phyloP scores from a whole-genome alignment of 2,888 invertebrate genomes.

The Onchidella celtica region DNA sequence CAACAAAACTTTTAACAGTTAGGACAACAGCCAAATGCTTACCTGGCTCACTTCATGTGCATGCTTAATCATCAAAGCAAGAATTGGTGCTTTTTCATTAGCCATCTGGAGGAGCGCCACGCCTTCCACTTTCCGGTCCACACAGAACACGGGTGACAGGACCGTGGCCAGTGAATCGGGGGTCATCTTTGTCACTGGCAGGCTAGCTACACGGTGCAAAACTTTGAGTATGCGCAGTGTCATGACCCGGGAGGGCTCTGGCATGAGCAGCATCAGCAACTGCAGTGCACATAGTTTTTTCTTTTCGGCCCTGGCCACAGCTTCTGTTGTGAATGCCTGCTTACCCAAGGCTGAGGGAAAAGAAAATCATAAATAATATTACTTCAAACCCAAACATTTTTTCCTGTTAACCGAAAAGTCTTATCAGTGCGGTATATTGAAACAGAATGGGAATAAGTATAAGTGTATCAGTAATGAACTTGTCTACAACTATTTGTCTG shows the following conservation, averaged over 20 bases:
- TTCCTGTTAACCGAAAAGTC: no score
- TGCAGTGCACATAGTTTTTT: slow-evolving; percentile 45
- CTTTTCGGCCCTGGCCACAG: neutral
- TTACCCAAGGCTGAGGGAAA: slow-evolving; percentile 30
- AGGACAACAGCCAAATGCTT: no score
- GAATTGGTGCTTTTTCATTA: slow-evolving; percentile 14
- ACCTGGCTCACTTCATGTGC: slow-evolving; percentile 40
- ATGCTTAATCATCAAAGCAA: slow-evolving; percentile 48
- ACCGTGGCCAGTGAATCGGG: slow-evolving; percentile 36
- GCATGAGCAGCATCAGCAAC: slow-evolving; percentile 43
- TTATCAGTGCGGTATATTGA: no score
- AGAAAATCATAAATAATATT: no score
- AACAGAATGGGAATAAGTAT: no score
- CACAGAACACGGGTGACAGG: slow-evolving; percentile 45
- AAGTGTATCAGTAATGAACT: no score
- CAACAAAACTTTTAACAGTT: no score
- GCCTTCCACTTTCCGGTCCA: slow-evolving; percentile 31
- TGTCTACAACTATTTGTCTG: no score
- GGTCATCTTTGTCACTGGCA: slow-evolving; percentile 42
- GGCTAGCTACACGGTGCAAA: slow-evolving; percentile 27
- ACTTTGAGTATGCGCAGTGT: slow-evolving; percentile 7
- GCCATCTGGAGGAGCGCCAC: neutral
- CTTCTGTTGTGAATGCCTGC: slow-evolving; percentile 32
- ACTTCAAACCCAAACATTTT: no score
- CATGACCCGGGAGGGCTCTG: slow-evolving; percentile 24